Percentiles rank a stretch among this genome's conserved stretches.
phyloP scores from a whole-genome alignment of 2,797 vertebrate species.

The Bovichtus diacanthus region DNA sequence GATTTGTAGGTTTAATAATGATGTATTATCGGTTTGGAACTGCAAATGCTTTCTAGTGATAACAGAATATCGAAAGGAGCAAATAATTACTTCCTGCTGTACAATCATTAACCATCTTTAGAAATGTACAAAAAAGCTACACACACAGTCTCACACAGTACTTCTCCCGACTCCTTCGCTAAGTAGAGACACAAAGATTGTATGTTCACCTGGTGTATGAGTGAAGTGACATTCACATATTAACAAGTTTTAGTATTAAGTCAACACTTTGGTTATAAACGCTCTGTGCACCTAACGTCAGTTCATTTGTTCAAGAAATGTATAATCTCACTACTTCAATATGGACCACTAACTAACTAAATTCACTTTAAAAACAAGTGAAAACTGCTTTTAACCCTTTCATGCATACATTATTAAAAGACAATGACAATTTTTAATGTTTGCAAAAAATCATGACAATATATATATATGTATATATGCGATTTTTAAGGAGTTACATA shows the following conservation, averaged over 20 bases:
- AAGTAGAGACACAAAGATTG: neutral
- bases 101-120: too few species aligned
- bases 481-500: too few species aligned
- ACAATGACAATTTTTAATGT: too few species aligned
- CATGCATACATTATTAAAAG: too few species aligned
- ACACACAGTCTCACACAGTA: neutral
- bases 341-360: neutral
- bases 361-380: neutral
- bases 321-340: neutral
- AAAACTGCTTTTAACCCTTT: too few species aligned
- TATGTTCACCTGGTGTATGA: neutral
- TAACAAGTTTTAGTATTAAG: too few species aligned
- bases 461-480: too few species aligned
- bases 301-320: neutral
- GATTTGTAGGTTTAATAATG: neutral
- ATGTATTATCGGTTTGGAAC: neutral
- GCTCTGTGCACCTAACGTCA: neutral
- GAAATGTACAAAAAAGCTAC: neutral
- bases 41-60: neutral
- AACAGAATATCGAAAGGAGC: neutral
- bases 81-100: too few species aligned
- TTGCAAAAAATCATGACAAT: too few species aligned
- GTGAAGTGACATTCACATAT: too few species aligned
- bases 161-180: neutral
- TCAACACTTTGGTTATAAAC: neutral